Evolutionary conservation across 2,888 invertebrate genomes (phyloP), one percentile per base, ranked within the genome.

Genomic region (Homarus gammarus): DNA sequence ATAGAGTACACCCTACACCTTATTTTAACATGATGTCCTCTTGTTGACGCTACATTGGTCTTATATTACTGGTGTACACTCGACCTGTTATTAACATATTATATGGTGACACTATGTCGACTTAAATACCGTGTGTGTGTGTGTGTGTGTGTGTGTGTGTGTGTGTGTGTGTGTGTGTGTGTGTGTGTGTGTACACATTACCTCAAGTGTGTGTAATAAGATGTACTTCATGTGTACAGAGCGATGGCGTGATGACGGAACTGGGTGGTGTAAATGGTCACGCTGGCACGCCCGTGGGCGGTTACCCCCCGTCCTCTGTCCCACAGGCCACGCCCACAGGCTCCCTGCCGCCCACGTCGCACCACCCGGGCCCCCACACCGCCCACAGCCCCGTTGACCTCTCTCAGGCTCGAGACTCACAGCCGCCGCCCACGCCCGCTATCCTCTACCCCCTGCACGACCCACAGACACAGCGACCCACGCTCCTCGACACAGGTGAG

Each of bases 201-300:
- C n/a, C n/a, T n/a, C n/a, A n/a, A n/a, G 8, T 49, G 0, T 15
- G 10, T 49, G 1, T 49, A 15, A n/a, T n/a, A n/a, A n/a, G n/a
- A n/a, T n/a, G n/a, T n/a, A n/a, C n/a, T n/a, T 44, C 12, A 12
- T 44, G 22, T 22, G 22, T 27, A 5, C 38, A 89, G 89, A 70
- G 79, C 72, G 89, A 89, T 89, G 90, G 90, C 70, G 90, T 85
- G 61, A 90, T 90, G 90, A 90, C 90, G 70, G 90, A 90, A 68
- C 51, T 90, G 75, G 72, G 78, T 27, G 90, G 85, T 49, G 90
- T 90, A 22, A 90, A 90, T 86, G 90, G 90, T 85, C 90, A 90
- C 84, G 85, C 56, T 81, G 79, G 70, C 31, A 81, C 90, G 49
- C 89, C 89, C 64, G 78, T 89, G 89, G 84, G 77, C 90, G 85